These are phyloP conservation scores for Tiaroga cobitis DNA, from an alignment of 2,797 vertebrate genomes.

Conservation along the genomic window DNA sequence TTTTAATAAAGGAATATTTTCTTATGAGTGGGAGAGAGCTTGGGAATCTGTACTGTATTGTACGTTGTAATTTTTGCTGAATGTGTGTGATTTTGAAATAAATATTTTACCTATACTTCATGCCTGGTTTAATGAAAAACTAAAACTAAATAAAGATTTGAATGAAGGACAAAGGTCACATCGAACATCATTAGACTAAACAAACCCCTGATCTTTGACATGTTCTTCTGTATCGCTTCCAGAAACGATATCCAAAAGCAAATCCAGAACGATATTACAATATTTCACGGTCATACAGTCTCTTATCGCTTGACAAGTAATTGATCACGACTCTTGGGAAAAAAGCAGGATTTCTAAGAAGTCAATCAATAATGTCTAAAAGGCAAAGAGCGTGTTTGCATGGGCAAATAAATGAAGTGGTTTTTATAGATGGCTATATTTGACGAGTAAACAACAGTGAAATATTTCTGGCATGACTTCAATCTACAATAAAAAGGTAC, in stretches of 20 bases:
- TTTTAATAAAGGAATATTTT: conserved; percentile 58
- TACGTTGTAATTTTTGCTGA: conserved; percentile 60
- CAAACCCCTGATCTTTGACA: background rate
- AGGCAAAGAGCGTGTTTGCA: conserved; percentile 81
- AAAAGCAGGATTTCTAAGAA: conserved; percentile 44
- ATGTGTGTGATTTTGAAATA: conserved; percentile 71
- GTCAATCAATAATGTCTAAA: conserved; percentile 67
- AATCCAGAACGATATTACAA: background rate
- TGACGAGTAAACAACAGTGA: conserved; percentile 75
- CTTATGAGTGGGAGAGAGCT: conserved; percentile 32
- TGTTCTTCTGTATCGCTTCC: background rate
- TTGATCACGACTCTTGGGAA: conserved; percentile 19
- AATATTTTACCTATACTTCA: conserved; percentile 58
- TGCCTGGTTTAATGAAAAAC: background rate
- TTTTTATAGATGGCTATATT: conserved; percentile 80
- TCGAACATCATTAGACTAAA: background rate
- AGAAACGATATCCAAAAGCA: background rate
- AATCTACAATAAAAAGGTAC: conserved; percentile 23
- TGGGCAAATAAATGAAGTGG: conserved; percentile 79
- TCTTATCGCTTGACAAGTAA: conserved; percentile 31
- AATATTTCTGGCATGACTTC: conserved; percentile 66
- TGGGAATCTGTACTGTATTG: conserved; percentile 51
- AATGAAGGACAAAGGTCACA: background rate
- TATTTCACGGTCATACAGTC: conserved; percentile 15
- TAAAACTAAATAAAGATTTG: background rate